Percentiles rank a stretch among this genome's conserved stretches.
phyloP scores from a whole-genome alignment of 2,888 invertebrate genomes.

The Troilus luridus region DNA sequence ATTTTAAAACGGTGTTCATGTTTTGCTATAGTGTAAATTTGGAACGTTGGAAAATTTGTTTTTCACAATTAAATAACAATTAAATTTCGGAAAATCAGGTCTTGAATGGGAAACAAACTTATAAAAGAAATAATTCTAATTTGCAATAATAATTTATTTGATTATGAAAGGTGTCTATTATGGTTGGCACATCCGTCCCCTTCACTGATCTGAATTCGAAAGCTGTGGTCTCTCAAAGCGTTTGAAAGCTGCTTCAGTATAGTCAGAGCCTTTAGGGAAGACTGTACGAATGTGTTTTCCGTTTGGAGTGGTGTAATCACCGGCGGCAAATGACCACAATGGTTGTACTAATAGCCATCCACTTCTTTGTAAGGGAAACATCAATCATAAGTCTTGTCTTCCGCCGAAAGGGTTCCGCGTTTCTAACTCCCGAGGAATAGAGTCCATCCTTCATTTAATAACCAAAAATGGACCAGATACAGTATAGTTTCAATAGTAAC shows the following conservation, averaged over 20 bases:
- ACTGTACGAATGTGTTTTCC: constrained; percentile 8
- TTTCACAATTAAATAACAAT: too few species aligned
- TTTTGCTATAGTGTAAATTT: too few species aligned
- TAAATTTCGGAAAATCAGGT: too few species aligned
- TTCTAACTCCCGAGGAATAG: neutral
- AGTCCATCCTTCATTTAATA: neutral
- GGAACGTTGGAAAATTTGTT: too few species aligned
- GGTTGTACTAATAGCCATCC: neutral
- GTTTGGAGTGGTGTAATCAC: constrained; percentile 21
- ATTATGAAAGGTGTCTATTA: neutral
- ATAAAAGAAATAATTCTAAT: neutral
- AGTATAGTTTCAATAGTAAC: neutral
- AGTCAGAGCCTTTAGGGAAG: constrained; percentile 7
- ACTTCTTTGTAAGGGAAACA: neutral
- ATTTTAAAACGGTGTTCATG: too few species aligned
- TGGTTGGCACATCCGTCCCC: neutral
- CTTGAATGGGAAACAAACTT: too few species aligned
- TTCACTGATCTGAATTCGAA: constrained; percentile 30
- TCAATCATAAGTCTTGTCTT: constrained; percentile 9
- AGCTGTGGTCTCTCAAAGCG: constrained; percentile 19
- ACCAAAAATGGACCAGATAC: neutral
- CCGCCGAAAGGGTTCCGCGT: neutral
- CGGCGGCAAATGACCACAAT: constrained; percentile 8
- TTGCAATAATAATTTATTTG: neutral
- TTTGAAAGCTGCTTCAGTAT: neutral